phyloP scores from a whole-genome alignment of 2,888 invertebrate genomes.

The Apoda limacodes region DNA sequence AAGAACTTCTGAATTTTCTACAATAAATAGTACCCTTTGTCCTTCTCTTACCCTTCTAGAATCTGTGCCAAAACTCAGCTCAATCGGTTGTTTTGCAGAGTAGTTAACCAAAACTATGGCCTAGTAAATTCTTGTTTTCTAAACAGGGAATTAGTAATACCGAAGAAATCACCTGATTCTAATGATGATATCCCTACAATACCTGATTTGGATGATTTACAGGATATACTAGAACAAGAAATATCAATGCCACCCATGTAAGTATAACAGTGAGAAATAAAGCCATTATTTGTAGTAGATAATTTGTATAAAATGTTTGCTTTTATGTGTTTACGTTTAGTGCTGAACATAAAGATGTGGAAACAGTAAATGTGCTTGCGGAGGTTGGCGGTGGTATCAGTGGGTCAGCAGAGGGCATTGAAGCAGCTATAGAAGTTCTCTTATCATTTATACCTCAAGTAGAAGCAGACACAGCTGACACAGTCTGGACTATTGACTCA shows the following conservation, averaged over 20 bases:
- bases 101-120: not conserved
- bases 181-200: slow-evolving; percentile 63
- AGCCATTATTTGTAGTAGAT: not conserved
- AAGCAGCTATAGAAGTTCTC: slow-evolving; percentile 45
- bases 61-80: no score
- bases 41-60: no score
- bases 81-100: not conserved
- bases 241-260: slow-evolving; percentile 47
- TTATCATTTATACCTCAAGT: slow-evolving; percentile 46
- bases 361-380: slow-evolving; percentile 48
- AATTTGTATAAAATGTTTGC: not conserved
- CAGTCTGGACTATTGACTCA: slow-evolving; percentile 56
- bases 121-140: slow-evolving; percentile 5
- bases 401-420: slow-evolving; percentile 44
- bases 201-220: slow-evolving; percentile 59
- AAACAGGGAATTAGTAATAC: slow-evolving; percentile 53
- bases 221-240: slow-evolving; percentile 57
- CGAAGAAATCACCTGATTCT: slow-evolving; percentile 51
- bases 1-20: not conserved
- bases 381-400: slow-evolving; percentile 47
- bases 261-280: slow-evolving; percentile 21
- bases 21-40: no score
- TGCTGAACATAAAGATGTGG: slow-evolving; percentile 38
- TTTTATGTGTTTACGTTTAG: slow-evolving; percentile 23
- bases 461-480: slow-evolving; percentile 46